A percentile compares a stretch with the other conserved stretches of the same genome.
Evolutionary conservation across 2,113 vertebrate species (phyloP).

Genomic region (Atrichornis clamosus): DNA sequence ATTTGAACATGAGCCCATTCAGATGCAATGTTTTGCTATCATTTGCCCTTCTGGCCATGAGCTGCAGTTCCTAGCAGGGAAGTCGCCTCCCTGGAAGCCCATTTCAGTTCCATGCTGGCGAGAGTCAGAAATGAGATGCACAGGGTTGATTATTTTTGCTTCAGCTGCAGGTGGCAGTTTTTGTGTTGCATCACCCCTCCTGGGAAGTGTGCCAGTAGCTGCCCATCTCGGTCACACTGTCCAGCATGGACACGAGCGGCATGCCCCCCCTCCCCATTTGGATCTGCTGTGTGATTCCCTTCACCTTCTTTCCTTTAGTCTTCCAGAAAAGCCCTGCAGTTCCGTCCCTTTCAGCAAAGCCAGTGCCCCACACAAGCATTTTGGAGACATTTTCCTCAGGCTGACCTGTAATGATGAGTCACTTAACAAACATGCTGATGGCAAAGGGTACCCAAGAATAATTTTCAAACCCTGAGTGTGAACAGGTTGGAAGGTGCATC

Average conservation of each 20-base stretch:
- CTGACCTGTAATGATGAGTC: neutral
- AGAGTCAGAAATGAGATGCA: neutral
- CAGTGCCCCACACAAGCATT: neutral
- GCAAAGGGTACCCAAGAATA: neutral
- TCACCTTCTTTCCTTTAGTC: neutral
- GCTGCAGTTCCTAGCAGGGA: neutral
- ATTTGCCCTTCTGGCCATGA: neutral
- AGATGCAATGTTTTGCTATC: neutral
- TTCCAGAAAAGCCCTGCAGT: neutral
- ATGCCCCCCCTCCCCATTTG: neutral
- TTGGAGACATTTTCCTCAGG: neutral
- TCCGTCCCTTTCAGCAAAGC: neutral
- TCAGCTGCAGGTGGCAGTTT: neutral
- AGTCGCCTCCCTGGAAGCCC: neutral
- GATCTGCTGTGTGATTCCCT: neutral
- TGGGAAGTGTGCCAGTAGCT: neutral
- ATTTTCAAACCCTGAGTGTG: neutral
- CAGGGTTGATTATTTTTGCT: neutral
- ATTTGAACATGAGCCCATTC: neutral
- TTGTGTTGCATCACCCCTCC: neutral
- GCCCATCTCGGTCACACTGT: neutral
- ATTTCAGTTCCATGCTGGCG: rapidly evolving
- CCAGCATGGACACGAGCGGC: rapidly evolving
- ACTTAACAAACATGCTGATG: neutral
- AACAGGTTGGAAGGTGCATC: neutral